Evolutionary conservation across 64 coral and sea anemone genomes (phyloP).

Genomic region (Anthopleura sola): DNA sequence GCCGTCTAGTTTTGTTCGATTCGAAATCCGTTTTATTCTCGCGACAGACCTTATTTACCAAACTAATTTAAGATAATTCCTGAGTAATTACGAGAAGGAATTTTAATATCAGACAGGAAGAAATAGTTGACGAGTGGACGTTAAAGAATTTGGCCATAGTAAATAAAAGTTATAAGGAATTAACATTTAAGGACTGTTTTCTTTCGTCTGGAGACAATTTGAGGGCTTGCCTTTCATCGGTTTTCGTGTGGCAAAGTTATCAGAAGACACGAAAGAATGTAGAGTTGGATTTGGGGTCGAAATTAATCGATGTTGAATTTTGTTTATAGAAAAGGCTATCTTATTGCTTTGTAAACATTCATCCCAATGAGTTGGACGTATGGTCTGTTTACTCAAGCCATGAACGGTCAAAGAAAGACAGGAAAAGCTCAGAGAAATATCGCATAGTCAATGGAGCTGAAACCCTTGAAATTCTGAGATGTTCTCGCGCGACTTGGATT

Average conservation of each 20-base stretch:
- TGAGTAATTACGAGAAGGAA: background rate
- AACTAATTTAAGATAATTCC: background rate
- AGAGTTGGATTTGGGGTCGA: background rate
- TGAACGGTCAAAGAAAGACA: background rate
- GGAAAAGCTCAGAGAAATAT: background rate
- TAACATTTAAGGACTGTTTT: background rate
- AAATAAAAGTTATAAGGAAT: background rate
- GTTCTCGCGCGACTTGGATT: background rate
- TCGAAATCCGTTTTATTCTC: background rate
- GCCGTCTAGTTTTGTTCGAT: background rate
- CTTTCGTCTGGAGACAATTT: background rate
- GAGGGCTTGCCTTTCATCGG: background rate
- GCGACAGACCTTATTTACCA: background rate
- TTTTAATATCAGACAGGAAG: background rate
- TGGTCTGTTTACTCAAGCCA: background rate
- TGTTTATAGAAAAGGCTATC: background rate
- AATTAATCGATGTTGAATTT: slow-evolving; percentile 1
- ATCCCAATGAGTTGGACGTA: background rate
- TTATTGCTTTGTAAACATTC: slow-evolving; percentile 13
- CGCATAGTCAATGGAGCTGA: background rate
- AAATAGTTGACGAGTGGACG: background rate
- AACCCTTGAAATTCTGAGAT: background rate
- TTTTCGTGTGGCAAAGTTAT: slow-evolving; percentile 20
- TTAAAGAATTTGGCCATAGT: background rate
- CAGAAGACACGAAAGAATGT: slow-evolving; percentile 6